A percentile compares a stretch with the other conserved stretches of the same genome.
phyloP scores from a whole-genome alignment of 2,113 vertebrate species.

The Gopherus evgoodei region DNA sequence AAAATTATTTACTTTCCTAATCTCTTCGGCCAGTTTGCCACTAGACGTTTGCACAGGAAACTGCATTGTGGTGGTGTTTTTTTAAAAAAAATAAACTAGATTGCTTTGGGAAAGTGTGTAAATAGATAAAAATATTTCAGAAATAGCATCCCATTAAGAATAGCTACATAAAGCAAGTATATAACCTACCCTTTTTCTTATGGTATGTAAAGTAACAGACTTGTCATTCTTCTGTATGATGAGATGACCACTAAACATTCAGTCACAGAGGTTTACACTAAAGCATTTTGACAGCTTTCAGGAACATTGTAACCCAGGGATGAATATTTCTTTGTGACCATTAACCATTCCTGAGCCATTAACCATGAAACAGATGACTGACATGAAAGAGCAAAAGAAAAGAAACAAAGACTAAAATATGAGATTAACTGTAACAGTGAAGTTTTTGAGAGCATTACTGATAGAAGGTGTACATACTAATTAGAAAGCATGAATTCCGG shows the following conservation, averaged over 20 bases:
- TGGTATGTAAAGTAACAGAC: slow-evolving; percentile 23
- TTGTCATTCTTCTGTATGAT: slow-evolving; percentile 8
- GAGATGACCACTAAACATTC: slow-evolving; percentile 15
- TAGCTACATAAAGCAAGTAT: slow-evolving; percentile 9
- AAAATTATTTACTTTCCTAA: slow-evolving; percentile 27
- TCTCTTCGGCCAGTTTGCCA: slow-evolving; percentile 8
- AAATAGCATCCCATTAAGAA: slow-evolving; percentile 2
- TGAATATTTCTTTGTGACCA: slow-evolving; percentile 41
- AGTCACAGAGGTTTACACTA: slow-evolving; percentile 36
- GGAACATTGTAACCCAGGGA: slow-evolving; percentile 49
- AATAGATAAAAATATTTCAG: not conserved
- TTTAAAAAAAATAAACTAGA: not conserved
- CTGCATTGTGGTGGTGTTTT: not conserved
- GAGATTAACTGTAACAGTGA: slow-evolving; percentile 27
- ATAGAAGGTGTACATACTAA: not conserved
- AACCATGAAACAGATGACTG: not conserved
- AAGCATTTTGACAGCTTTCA: slow-evolving; percentile 56
- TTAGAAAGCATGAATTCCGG: not conserved
- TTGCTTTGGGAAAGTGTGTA: not conserved
- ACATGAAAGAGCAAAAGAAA: slow-evolving; percentile 31
- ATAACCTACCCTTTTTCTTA: slow-evolving; percentile 26
- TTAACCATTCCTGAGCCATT: slow-evolving; percentile 44
- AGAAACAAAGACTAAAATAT: slow-evolving; percentile 12
- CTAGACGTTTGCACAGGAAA: not conserved
- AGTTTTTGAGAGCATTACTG: slow-evolving; percentile 13